A percentile compares a stretch with the other conserved stretches of the same genome.
Conservation (phyloP, 2,797 vertebrate genomes). For the Oreonectes daqikongensis region DNA sequence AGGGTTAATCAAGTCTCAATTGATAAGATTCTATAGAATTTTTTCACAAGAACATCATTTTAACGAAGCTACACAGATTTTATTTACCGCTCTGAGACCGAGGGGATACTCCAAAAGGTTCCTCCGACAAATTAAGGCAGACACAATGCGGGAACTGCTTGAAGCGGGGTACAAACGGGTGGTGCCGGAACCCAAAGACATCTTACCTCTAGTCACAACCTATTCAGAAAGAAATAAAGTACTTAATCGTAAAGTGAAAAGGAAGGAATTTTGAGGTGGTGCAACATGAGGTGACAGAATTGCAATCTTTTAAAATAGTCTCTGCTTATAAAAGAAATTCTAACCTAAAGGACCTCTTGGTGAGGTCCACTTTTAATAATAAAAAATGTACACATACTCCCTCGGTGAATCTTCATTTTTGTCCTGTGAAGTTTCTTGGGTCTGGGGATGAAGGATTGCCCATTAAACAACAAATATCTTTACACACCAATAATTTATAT, state of each 20-base stretch:
- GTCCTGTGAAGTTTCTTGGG: too few species aligned
- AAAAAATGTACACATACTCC: too few species aligned
- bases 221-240: not conserved
- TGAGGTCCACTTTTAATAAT: not conserved
- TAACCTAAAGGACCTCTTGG: slow-evolving; percentile 2
- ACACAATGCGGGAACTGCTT: not conserved
- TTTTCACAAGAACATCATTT: not conserved
- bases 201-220: not conserved
- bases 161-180: too few species aligned
- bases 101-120: not conserved
- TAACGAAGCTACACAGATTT: not conserved
- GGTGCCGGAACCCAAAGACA: too few species aligned
- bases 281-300: too few species aligned
- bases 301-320: not conserved
- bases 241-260: not conserved
- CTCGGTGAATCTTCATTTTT: not conserved
- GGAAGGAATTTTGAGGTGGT: too few species aligned
- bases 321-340: not conserved
- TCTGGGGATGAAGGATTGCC: not conserved
- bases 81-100: not conserved
- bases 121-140: not conserved
- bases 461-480: not conserved
- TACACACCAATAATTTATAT: not conserved
- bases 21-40: too few species aligned
- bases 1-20: slow-evolving; percentile 25